Conservation (phyloP, 2,113 vertebrate species). For the Lagopus muta region DNA sequence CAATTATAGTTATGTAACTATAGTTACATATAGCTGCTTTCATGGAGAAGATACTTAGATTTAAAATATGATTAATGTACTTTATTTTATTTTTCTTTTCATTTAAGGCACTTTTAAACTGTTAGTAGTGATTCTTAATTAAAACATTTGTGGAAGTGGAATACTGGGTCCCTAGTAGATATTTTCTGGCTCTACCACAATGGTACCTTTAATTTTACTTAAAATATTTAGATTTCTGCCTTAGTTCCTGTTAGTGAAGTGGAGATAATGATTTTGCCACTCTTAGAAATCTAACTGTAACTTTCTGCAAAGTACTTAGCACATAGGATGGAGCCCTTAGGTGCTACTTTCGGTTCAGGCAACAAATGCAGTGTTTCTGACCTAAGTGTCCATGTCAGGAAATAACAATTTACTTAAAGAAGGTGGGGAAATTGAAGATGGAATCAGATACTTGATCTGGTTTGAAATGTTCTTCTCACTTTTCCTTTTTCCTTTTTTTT, state of each 20-base stretch:
- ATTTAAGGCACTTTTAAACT: not conserved
- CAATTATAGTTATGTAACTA: not conserved
- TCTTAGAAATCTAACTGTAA: not conserved
- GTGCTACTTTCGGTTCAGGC: not conserved
- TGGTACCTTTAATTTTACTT: not conserved
- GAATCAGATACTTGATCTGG: not conserved
- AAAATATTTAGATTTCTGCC: not conserved
- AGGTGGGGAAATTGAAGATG: not conserved
- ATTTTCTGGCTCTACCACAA: not conserved
- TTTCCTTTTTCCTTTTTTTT: not conserved
- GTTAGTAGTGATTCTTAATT: not conserved
- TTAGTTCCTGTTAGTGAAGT: not conserved
- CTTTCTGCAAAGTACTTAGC: not conserved
- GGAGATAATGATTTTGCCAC: not conserved
- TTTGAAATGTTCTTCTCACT: constrained; percentile 5
- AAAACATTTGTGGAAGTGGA: not conserved
- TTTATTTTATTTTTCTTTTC: not conserved
- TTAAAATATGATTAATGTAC: not conserved
- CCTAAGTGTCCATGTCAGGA: not conserved
- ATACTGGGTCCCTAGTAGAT: not conserved
- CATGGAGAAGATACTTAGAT: not conserved
- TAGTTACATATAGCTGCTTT: not conserved
- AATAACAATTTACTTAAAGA: not conserved
- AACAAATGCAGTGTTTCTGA: not conserved
- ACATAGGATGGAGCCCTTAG: not conserved